These are phyloP conservation scores for Microcebus ravelobensis DNA, from an alignment of 2,113 vertebrate species.

Conservation along the genomic window DNA sequence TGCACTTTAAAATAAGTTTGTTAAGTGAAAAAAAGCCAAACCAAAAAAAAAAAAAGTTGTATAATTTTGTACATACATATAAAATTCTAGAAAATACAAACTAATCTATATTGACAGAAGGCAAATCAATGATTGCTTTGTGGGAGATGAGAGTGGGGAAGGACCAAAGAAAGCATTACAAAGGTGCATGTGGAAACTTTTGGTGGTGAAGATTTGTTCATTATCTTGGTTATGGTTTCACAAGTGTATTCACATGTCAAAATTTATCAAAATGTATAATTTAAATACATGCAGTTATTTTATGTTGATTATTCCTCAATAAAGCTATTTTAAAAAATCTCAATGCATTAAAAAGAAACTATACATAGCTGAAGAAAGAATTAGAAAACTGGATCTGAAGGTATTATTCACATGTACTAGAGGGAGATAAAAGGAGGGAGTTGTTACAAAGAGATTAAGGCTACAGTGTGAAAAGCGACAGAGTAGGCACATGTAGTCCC, in stretches of 20 bases:
- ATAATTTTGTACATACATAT: background rate
- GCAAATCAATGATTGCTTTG: background rate
- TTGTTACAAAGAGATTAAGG: background rate
- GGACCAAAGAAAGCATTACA: background rate
- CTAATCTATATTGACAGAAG: background rate
- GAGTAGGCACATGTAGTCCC: background rate
- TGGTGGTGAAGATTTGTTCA: background rate
- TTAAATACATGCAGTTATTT: background rate
- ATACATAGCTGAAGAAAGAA: conserved; percentile 8
- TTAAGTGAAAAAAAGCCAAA: background rate
- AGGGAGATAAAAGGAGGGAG: background rate
- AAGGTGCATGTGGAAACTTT: background rate
- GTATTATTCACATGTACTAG: background rate
- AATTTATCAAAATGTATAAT: background rate
- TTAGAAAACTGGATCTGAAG: background rate
- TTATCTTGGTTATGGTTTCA: conserved; percentile 18
- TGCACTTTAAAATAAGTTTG: background rate
- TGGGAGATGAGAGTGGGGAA: background rate
- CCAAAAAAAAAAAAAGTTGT: background rate
- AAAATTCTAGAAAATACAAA: conserved; percentile 14
- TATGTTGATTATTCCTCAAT: conserved; percentile 19
- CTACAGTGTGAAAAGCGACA: background rate
- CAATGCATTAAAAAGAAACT: background rate
- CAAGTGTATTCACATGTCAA: background rate
- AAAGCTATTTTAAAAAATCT: background rate